Base-by-base conservation (phyloP, 2,888 invertebrate species). In the Geotrupes spiniger region DNA sequence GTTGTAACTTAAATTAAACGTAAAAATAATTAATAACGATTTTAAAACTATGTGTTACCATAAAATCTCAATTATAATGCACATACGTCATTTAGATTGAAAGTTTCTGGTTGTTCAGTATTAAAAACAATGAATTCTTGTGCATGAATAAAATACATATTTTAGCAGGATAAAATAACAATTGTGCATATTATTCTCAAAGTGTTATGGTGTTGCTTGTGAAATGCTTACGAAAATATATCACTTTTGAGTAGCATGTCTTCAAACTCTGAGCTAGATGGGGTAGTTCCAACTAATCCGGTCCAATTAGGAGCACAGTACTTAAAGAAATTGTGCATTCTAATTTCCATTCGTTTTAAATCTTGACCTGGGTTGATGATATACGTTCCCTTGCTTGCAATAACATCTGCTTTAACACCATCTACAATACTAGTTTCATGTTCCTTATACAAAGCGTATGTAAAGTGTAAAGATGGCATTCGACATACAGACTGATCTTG, bases 391-490 rank as follows among this genome's bases (percentile, higher is more conserved):
- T 75, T 74, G 1, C 74, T 66, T 2, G 74, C 69, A 36, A 70
- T 70, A 1, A 78, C 70, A 1, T 74, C 63, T 56, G 78, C 78
- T 64, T 82, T 71, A 51, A 66, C 79, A 0, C 86, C 85, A 52
- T 79, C 70, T 0, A 74, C 65, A 0, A 87, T 79, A 1, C 74
- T 66, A 9, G 64, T 62, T 63, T 83, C 75, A 50, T 85, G 82
- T 45, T 80, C 72, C 65, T 80, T 78, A 66, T 77, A 84, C 68
- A 85, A 64, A 26, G 78, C 78, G 63, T 85, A 83, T 1, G 80
- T 69, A 54, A 86, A 78, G 65, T 85, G 83, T 6, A 87, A 68
- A 36, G 88, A 90, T 27, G 89, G 87, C 67, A 90, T 79, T 46
- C 92, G 75, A 1, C 84, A 81, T 0, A 88, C 83, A 0, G 87